Conservation (phyloP, 2,797 vertebrate species). For the Gallinago nigripennis region DNA sequence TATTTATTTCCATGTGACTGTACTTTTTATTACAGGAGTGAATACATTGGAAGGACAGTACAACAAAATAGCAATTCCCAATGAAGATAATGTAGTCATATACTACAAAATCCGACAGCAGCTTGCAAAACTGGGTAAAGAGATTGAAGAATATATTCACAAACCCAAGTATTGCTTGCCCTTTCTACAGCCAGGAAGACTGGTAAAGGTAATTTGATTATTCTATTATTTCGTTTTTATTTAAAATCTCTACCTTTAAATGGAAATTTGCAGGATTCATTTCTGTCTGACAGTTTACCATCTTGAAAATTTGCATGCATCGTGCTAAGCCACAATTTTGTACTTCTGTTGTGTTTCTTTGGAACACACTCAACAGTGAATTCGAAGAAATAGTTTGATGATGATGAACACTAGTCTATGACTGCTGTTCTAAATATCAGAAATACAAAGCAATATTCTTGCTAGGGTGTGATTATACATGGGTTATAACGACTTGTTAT, state of each 20-base stretch:
- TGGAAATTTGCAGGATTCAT: neutral
- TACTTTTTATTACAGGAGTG: constrained; percentile 80
- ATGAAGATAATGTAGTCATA: constrained; percentile 91
- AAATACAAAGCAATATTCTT: neutral
- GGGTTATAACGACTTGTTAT: neutral
- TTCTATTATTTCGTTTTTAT: neutral
- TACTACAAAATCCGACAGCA: constrained; percentile 98
- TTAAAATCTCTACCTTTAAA: neutral
- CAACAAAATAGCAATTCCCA: constrained; percentile 90
- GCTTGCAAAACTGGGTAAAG: constrained; percentile 91
- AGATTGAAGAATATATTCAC: constrained; percentile 94
- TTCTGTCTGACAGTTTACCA: neutral
- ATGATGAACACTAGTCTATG: neutral
- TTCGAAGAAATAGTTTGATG: neutral
- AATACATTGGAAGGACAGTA: constrained; percentile 91
- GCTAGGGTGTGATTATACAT: neutral
- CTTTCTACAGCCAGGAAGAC: constrained; percentile 92
- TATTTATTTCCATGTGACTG: neutral
- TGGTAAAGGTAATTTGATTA: constrained; percentile 86
- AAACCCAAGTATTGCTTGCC: constrained; percentile 96
- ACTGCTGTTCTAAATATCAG: neutral
- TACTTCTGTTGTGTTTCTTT: neutral
- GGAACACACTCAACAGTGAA: neutral
- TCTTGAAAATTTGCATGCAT: neutral
- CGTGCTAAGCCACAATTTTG: neutral